A percentile compares a stretch with the other conserved stretches of the same genome.
Conservation (phyloP, 2,797 vertebrate species). For the Phrynocephalus vlangalii region DNA sequence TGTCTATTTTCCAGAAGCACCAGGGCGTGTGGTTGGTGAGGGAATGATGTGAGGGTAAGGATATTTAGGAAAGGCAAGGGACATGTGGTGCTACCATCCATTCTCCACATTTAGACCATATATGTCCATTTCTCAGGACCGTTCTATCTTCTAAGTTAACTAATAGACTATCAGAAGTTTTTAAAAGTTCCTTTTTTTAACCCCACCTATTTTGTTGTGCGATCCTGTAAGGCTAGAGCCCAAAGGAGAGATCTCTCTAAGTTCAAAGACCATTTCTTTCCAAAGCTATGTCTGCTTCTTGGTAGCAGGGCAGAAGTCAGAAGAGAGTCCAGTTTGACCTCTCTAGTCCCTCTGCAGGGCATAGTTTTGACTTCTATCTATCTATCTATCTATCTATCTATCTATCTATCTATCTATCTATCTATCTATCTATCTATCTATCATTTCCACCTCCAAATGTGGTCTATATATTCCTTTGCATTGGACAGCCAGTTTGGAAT, state of each 20-base stretch:
- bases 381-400: too few species aligned
- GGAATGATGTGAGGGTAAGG: too few species aligned
- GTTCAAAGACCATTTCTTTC: neutral
- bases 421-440: neutral
- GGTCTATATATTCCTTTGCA: neutral
- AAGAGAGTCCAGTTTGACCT: neutral
- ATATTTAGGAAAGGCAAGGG: neutral
- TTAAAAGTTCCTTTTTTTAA: too few species aligned
- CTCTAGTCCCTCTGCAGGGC: neutral
- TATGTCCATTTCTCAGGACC: neutral
- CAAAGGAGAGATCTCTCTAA: too few species aligned
- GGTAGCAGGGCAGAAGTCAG: neutral
- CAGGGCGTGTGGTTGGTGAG: too few species aligned
- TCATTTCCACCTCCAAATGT: neutral
- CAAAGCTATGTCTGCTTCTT: neutral
- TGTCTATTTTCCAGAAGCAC: neutral
- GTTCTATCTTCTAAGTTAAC: neutral
- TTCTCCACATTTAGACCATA: neutral
- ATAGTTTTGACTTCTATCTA: neutral
- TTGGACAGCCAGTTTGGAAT: neutral
- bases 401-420: too few species aligned
- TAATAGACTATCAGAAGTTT: too few species aligned
- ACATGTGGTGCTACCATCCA: too few species aligned
- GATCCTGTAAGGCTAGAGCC: neutral
- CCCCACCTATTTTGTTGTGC: too few species aligned